Evolutionary conservation across 1,140 invertebrate species (phyloP), one percentile per base, ranked within the genome.

Genomic region (Delia radicum): DNA sequence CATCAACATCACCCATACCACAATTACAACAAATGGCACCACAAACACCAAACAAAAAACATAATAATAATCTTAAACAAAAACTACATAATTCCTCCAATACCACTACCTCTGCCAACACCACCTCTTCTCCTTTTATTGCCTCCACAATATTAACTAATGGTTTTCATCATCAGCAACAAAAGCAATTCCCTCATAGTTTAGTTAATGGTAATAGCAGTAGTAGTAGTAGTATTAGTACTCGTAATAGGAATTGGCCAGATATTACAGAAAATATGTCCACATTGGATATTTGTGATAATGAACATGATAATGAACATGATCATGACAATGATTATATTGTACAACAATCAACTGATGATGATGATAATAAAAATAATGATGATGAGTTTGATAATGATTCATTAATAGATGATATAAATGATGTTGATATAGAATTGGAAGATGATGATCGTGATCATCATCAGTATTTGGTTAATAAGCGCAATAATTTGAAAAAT

Each of bases 261-360:
- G 29, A 73, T n/a, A 26, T 69, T 21, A 33, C 31, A 8, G 28
- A 37, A 46, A 61, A 33, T 62, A 76, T 65, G 27, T 74, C 63
- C 42, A 74, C 79, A 79, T 79, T 84, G 80, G 82, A 84, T 77
- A 82, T 84, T 75, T 81, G 79, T 63, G 82, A 84, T 73, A 77
- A 81, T 26, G 84, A 81, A 77, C 78, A 79, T 48, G 79, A 78
- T 55, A 75, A 78, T 61, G 67, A 75, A n/a, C 65, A 63, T 67
- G 29, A 33, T 21, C 10, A 33, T 73, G 75, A 24, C 26, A 55
- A 15, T 31, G 71, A 61, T 28, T 48, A 48, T 29, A 61, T 67
- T 67, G 63, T 67, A 18, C 18, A 55, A 18, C 24, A 31, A n/a
- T 15, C 75, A 15, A 69, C 67, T 74, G 55, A 78, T 71, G 26